Percentiles rank a stretch among this genome's conserved stretches.
Evolutionary conservation across 2,888 invertebrate genomes (phyloP).

Genomic region (Ophion costatus): DNA sequence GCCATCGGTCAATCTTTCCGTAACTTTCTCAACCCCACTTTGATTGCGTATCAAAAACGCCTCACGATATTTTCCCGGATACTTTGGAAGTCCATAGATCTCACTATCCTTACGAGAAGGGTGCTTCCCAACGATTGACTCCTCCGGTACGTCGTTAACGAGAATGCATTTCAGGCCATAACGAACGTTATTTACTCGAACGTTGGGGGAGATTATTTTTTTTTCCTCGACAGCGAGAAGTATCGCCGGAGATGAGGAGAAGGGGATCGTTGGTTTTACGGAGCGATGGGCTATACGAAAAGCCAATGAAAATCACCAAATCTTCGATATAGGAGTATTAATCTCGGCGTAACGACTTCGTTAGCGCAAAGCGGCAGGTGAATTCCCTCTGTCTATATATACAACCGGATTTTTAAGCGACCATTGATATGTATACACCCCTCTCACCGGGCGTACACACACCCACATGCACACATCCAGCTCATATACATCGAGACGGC

Average conservation of each 20-base stretch:
- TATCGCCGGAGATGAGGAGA: not conserved
- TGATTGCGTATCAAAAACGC: conserved; percentile 13
- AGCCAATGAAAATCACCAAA: conserved; percentile 51
- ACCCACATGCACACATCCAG: not conserved
- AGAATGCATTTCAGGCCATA: not conserved
- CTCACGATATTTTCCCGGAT: not conserved
- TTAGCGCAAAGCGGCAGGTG: conserved; percentile 63
- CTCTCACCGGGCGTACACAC: not conserved
- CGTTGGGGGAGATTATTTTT: not conserved
- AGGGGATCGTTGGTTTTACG: not conserved
- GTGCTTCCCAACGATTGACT: conserved; percentile 24
- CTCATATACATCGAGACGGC: not conserved
- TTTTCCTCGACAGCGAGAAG: not conserved
- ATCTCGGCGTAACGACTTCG: conserved; percentile 73
- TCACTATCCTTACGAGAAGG: not conserved
- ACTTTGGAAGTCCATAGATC: not conserved
- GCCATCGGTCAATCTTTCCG: not conserved
- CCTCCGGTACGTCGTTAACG: not conserved
- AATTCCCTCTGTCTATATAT: conserved; percentile 51
- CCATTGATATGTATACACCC: conserved; percentile 59
- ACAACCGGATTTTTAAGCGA: conserved; percentile 62
- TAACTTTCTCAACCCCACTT: not conserved
- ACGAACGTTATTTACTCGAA: not conserved
- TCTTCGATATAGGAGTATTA: conserved; percentile 69
- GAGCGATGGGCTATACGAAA: conserved; percentile 3